Evolutionary conservation across 2,113 vertebrate species (phyloP).

Genomic region (Indicator maculatus): DNA sequence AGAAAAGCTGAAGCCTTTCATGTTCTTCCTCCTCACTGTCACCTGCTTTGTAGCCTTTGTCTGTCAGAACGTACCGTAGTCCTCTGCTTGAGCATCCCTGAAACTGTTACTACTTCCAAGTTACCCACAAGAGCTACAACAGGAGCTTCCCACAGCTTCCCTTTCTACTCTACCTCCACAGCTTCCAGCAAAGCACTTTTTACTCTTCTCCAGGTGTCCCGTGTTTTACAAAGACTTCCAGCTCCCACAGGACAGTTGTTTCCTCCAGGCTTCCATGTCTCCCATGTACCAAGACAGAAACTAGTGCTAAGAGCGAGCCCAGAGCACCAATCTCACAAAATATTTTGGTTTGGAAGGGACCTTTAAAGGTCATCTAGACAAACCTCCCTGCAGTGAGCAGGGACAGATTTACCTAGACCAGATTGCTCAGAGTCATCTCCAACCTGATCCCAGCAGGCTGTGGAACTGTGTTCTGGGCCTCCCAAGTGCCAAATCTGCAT

Average conservation of each 20-base stretch:
- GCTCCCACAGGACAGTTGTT: not conserved
- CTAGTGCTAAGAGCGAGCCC: not conserved
- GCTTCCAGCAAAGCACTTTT: not conserved
- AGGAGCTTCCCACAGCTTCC: not conserved
- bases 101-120: not conserved
- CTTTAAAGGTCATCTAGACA: too few species aligned
- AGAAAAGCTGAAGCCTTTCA: not conserved
- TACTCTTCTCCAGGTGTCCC: not conserved
- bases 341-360: too few species aligned
- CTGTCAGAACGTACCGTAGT: not conserved
- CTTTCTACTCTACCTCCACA: not conserved
- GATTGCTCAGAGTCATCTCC: too few species aligned
- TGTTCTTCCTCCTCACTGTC: not conserved
- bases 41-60: not conserved
- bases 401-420: too few species aligned
- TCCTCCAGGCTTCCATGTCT: not conserved
- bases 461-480: not conserved
- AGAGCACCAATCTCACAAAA: not conserved
- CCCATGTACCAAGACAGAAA: not conserved
- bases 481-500: accelerated
- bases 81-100: not conserved
- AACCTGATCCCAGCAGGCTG: not conserved
- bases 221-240: not conserved
- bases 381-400: too few species aligned
- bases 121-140: not conserved